These are phyloP conservation scores for Sphaerophoria rueppellii DNA, from an alignment of 2,888 invertebrate species.

Conservation along the genomic window DNA sequence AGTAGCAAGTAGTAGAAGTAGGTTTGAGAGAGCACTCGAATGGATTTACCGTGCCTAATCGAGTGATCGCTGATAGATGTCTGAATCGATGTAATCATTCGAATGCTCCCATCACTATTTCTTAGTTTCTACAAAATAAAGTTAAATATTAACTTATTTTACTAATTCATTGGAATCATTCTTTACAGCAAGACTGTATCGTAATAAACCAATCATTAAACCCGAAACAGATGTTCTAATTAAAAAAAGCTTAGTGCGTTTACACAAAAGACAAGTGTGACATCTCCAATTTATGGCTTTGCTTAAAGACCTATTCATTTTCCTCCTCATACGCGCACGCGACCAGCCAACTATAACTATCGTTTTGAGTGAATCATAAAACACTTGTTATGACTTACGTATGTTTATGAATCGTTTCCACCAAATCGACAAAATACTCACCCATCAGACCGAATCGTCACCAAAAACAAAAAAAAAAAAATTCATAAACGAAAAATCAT, in stretches of 20 bases:
- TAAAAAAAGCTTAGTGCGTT: slow-evolving; percentile 41
- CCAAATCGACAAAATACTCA: neutral
- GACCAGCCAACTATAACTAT: slow-evolving; percentile 53
- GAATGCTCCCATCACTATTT: too few relatives aligned
- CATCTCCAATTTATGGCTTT: slow-evolving; percentile 6
- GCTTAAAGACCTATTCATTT: slow-evolving; percentile 34
- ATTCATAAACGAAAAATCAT: neutral
- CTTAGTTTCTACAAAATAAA: too few relatives aligned
- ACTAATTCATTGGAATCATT: neutral
- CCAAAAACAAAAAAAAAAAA: too few relatives aligned
- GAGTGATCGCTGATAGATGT: too few relatives aligned
- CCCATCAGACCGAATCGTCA: slow-evolving; percentile 35
- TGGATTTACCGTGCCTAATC: too few relatives aligned
- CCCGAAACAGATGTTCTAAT: slow-evolving; percentile 23
- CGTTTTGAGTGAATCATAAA: slow-evolving; percentile 21
- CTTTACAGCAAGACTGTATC: slow-evolving; percentile 2
- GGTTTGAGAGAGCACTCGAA: too few relatives aligned
- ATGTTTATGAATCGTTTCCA: slow-evolving; percentile 3
- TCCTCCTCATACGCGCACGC: slow-evolving; percentile 10
- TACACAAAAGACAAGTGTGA: slow-evolving; percentile 29
- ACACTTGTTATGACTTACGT: neutral
- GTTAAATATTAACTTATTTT: too few relatives aligned
- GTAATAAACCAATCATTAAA: neutral
- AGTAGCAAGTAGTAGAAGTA: neutral
- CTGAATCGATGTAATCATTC: too few relatives aligned